Evolutionary conservation across 1,140 invertebrate species (phyloP), one percentile per base, ranked within the genome.

Genomic region (Pogonomyrmex barbatus): DNA sequence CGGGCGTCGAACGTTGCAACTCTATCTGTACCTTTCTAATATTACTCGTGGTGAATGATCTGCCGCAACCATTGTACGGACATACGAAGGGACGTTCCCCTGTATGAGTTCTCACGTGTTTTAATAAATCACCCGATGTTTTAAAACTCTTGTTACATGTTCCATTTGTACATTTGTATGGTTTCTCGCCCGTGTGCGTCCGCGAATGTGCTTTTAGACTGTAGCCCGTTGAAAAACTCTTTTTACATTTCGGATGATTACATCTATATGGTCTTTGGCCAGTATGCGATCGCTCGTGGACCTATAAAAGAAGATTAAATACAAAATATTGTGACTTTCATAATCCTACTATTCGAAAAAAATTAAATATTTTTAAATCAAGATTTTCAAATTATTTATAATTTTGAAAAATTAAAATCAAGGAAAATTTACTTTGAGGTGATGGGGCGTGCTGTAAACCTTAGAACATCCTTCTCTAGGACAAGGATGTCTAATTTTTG

Each of bases 1-100:
- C 2, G 17, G 17, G 1, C 14, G 1, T 36, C 6, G 1, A 45
- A 4, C 1, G 24, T 24, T 68, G 33, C 8, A 0, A 24, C 24
- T 24, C 4, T 30, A 24, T 42, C 9, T 3, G 14, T 87, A 97
- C 96, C 94, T 97, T 97, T 45, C 97, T 94, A 56, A 97, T 97
- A 91, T 97, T 97, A n/a, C 96, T 97, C 6, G 97, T 97, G 0
- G 97, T 97, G 90, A 97, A 97, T 2, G 96, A 96, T 88, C 96
- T 95, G 36, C 96, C 96, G 93, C 97, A 97, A 36, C 96, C 96
- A 68, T 96, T 95, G 65, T 96, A 94, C 0, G 96, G 96, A 94
- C 97, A 97, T 83, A 96, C 94, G 90, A 97, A 97, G 12, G 97
- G 97, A 71, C 96, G 94, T 92, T 97, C 97, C 0, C 96, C 97